Base-by-base conservation (phyloP, 2,888 invertebrate species). In the Hyles lineata region DNA sequence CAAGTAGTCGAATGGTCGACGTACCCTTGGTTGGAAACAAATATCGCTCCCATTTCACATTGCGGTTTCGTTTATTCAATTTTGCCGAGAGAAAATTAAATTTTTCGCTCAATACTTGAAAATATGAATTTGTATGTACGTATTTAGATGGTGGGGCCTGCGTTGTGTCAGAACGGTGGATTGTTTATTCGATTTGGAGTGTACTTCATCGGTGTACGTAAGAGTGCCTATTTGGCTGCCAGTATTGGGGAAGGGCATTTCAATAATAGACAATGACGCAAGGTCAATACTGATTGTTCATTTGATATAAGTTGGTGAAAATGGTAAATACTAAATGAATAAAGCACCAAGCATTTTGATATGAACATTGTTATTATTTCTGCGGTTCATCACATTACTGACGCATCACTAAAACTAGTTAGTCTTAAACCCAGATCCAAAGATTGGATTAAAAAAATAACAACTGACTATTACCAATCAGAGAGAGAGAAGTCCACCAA, bases 61-160 rank as follows among this genome's bases (percentile, higher is more conserved):
- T 75, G 74, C 73, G 73, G 73, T 77, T 75, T 52, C 35, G 67
- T 70, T 61, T 63, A 60, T 69, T 52, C 50, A 72, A 60, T 70
- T 9, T 79, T 50, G 76, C 82, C 72, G 67, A 67, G 67, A 23
- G 67, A 50, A 67, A 67, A 67, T 67, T 67, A 17, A 67, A 67
- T 67, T 70, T 58, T 58, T 58, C 70, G 70, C 29, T 70, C 67
- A 67, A 23, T 67, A 67, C 43, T 23, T 25, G 67, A 67, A 63
- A 67, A 67, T 50, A 67, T 67, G 11, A 50, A 50, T 43, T 35
- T 35, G 35, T 11, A 35, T 32, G 63, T 43, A 43, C 21, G n/a
- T 63, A 19, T 19, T 59, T 21, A 23, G 25, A 35, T 11, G 43
- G 43, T 15, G 43, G 43, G 43, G 43, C n/a, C 21, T 63, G 21